Conservation (phyloP, 2,888 invertebrate genomes). For the Hirtodrosophila trivittata region DNA sequence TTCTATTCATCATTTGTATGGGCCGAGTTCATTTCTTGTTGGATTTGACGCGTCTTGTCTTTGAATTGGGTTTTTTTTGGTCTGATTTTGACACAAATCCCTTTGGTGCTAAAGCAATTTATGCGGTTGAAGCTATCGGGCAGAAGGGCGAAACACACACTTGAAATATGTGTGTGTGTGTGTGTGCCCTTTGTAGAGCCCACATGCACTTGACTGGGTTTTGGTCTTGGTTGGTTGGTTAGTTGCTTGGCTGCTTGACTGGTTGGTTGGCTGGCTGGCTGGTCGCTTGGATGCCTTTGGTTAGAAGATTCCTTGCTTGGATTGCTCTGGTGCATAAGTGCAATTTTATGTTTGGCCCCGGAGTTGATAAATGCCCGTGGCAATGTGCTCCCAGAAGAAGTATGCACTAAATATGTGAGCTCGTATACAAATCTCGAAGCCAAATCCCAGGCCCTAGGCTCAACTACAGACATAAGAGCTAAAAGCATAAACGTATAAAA, state of each 20-base stretch:
- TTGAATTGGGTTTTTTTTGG: conserved; percentile 54
- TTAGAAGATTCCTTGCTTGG: conserved; percentile 31
- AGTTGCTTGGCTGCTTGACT: not conserved
- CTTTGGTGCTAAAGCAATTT: conserved; percentile 80
- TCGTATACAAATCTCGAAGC: conserved; percentile 52
- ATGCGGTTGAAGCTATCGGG: conserved; percentile 65
- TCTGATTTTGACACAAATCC: conserved; percentile 79
- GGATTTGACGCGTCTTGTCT: conserved; percentile 57
- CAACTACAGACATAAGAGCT: conserved; percentile 20
- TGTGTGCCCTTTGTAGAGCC: conserved; percentile 32
- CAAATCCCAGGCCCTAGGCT: conserved; percentile 24
- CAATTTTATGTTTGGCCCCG: conserved; percentile 69
- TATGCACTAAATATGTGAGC: conserved; percentile 30
- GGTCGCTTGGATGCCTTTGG: conserved; percentile 28
- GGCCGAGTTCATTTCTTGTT: conserved; percentile 8
- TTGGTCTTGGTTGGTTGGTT: conserved; percentile 64
- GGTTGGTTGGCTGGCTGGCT: conserved; percentile 10
- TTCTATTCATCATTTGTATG: conserved; percentile 9
- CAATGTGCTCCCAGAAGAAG: conserved; percentile 1
- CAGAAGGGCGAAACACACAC: conserved; percentile 13
- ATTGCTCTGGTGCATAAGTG: conserved; percentile 63
- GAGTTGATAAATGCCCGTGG: conserved; percentile 67
- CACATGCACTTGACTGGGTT: conserved; percentile 65
- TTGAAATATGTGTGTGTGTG: conserved; percentile 4
- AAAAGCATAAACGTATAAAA: conserved; percentile 39